phyloP scores from a whole-genome alignment of 2,113 vertebrate genomes.

The Mungos mungo region DNA sequence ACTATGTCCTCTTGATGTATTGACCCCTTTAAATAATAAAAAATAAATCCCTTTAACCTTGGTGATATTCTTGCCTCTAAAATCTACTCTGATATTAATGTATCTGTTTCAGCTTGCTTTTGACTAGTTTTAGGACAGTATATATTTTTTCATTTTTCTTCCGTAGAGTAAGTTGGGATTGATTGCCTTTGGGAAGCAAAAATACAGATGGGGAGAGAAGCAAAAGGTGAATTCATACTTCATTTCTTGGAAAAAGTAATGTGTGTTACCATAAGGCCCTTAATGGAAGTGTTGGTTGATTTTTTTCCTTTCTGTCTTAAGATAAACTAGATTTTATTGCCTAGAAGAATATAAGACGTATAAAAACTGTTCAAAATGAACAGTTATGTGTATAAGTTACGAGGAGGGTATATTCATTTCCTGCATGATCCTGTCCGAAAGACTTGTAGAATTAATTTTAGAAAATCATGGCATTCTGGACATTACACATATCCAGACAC shows the following conservation, averaged over 20 bases:
- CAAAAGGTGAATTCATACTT: not conserved
- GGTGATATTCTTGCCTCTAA: slow-evolving; percentile 18
- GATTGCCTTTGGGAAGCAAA: slow-evolving; percentile 52
- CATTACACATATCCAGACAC: slow-evolving; percentile 27
- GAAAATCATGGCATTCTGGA: slow-evolving; percentile 38
- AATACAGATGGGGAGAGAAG: slow-evolving; percentile 39
- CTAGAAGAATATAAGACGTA: slow-evolving; percentile 58
- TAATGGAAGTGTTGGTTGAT: slow-evolving; percentile 70
- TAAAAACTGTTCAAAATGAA: slow-evolving; percentile 73
- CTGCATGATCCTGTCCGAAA: slow-evolving; percentile 55
- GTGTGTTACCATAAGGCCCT: slow-evolving; percentile 40
- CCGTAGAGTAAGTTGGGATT: not conserved
- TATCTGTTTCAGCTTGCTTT: not conserved
- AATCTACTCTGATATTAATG: not conserved
- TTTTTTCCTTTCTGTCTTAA: slow-evolving; percentile 73
- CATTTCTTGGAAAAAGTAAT: slow-evolving; percentile 42
- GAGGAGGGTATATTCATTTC: slow-evolving; percentile 75
- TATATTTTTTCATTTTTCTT: slow-evolving; percentile 35
- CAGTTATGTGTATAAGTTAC: slow-evolving; percentile 61
- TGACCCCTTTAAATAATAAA: not conserved
- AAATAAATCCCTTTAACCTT: not conserved
- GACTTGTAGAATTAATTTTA: slow-evolving; percentile 65
- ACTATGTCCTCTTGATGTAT: not conserved
- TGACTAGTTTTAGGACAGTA: not conserved
- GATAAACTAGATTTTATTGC: slow-evolving; percentile 75